Conservation (phyloP, 1,140 invertebrate genomes). For the honey bee (Apis mellifera) region Amel_HAv3.1 CM009933.2:12332501-12333000, state of each 20-base stretch:
- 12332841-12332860: background rate
- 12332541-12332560: background rate
- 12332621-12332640: background rate
- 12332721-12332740: background rate
- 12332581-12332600: constrained; percentile 2
- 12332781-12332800: background rate
- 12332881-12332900: no score
- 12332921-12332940: background rate
- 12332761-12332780: background rate
- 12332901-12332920: no score
- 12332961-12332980: background rate
- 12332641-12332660: constrained; percentile 33
- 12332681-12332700: constrained; percentile 1
- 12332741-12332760: background rate
- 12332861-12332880: no score
- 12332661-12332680: constrained; percentile 44
- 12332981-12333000: no score
- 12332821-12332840: background rate
- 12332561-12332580: constrained; percentile 15
- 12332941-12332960: background rate
- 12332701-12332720: background rate
- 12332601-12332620: constrained; percentile 19
- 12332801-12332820: background rate
- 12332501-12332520: background rate
- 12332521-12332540: background rate